Evolutionary conservation across 2,888 invertebrate genomes (phyloP), one percentile per base, ranked within the genome.

Genomic region (Xestia c-nigrum): DNA sequence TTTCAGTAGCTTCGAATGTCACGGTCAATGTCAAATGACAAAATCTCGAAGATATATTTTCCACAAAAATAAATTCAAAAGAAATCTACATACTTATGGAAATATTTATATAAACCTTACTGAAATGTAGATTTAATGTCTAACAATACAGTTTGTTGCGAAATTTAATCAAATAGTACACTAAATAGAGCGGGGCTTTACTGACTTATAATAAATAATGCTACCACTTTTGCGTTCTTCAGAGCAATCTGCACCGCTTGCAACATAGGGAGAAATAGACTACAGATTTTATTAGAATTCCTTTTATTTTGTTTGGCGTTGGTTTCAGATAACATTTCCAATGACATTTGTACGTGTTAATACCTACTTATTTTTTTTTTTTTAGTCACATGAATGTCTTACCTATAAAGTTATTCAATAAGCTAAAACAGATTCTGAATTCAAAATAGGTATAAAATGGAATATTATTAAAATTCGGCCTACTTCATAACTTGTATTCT

Each of bases 41-140:
- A 24, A 64, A 74, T 68, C 6, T 31, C 59, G 14, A 50, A 38
- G 52, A 38, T 3, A 43, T 19, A n/a, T 16, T 38, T 57, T 55
- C n/a, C n/a, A 16, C 21, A 38, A 12, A 24, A 24, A 38, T 57
- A 70, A 55, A 47, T 16, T 52, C 16, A 63, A 21, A 61, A 61
- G 14, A 40, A 67, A 72, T 65, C 38, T 59, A 72, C 38, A 55
- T 66, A 52, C 3, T 40, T 64, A 47, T 65, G 7, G 72, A 50
- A 43, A 75, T 70, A 31, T 55, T 57, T 40, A 52, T 64, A 65
- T 61, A 19, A 63, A 64, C 50, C 16, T 67, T 10, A 43, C 16
- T 64, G 4, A 69, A 72, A 72, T 84, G 61, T 72, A 64, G 76
- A 76, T 68, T n/a, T 72, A 70, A 79, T 63, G 14, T 61, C 12